These are phyloP conservation scores for Nibea albiflora DNA, from an alignment of 2,113 vertebrate genomes.

Conservation along the genomic window DNA sequence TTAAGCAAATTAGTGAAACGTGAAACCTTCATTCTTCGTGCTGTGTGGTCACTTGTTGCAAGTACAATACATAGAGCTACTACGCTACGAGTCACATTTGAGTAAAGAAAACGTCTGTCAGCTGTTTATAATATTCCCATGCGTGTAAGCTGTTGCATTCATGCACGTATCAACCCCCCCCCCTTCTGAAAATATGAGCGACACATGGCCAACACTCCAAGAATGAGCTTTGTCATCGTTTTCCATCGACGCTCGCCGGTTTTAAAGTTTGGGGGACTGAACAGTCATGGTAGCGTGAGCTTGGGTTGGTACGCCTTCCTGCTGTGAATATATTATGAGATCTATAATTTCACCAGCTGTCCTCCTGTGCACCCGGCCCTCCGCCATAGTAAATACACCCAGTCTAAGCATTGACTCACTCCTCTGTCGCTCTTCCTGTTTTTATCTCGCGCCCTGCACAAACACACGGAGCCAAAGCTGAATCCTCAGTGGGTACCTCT, in stretches of 20 bases:
- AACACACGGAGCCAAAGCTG: constrained; percentile 16
- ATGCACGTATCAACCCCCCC: too few species aligned
- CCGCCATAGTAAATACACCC: constrained; percentile 37
- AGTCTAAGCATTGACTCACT: constrained; percentile 46
- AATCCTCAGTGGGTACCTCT: background rate
- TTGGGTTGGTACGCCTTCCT: constrained; percentile 1
- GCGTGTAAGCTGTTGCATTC: too few species aligned
- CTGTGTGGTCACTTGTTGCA: too few species aligned
- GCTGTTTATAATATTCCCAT: too few species aligned
- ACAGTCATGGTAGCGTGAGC: background rate
- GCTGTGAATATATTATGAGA: constrained; percentile 26
- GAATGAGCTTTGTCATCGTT: background rate
- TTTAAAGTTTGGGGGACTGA: constrained; percentile 1
- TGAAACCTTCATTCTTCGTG: too few species aligned
- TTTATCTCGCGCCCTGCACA: background rate
- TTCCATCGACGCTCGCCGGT: background rate
- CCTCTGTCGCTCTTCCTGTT: constrained; percentile 2
- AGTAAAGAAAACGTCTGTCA: too few species aligned
- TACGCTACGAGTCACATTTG: too few species aligned
- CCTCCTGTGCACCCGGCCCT: constrained; percentile 17
- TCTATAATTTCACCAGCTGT: constrained; percentile 44
- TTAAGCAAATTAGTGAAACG: background rate
- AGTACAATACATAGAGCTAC: too few species aligned
- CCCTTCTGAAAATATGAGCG: too few species aligned
- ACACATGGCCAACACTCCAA: background rate